A percentile compares a stretch with the other conserved stretches of the same genome.
Conservation (phyloP, 2,888 invertebrate genomes). For the Leptopilina drosophilae region DNA sequence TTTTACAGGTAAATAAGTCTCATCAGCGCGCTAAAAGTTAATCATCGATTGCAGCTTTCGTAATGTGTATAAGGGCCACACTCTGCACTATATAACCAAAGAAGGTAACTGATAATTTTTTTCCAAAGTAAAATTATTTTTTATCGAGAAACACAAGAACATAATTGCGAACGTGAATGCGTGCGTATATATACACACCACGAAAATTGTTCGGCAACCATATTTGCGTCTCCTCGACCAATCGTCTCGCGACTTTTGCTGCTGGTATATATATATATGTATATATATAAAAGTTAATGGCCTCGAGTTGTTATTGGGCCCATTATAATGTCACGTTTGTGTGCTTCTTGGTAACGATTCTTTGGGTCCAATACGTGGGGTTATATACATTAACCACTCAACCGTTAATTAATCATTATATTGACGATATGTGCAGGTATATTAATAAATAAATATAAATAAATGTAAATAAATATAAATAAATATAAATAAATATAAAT, state of each 20-base stretch:
- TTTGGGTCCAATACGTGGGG: not conserved
- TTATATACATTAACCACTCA: constrained; percentile 42
- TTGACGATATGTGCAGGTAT: constrained; percentile 44
- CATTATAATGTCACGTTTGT: constrained; percentile 59
- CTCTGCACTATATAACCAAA: not conserved
- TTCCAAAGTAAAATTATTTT: constrained; percentile 15
- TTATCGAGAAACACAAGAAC: constrained; percentile 26
- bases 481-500: too few relatives aligned
- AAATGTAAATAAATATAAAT: too few relatives aligned
- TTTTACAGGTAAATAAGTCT: too few relatives aligned
- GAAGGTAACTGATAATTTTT: constrained; percentile 30
- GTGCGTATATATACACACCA: constrained; percentile 2
- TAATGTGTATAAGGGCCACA: not conserved
- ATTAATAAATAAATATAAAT: too few relatives aligned
- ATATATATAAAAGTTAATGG: constrained; percentile 17
- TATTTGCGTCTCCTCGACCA: constrained; percentile 29
- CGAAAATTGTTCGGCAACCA: constrained; percentile 36
- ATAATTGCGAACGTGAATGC: constrained; percentile 26
- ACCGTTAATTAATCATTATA: constrained; percentile 64
- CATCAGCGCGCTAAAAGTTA: not conserved
- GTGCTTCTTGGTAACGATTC: constrained; percentile 25
- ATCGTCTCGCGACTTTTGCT: not conserved
- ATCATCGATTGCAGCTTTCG: constrained; percentile 18
- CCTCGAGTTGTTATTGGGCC: constrained; percentile 55
- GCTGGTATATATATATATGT: not conserved